These are phyloP conservation scores for Xenotilapia leptura DNA, from an alignment of 2,113 vertebrate species.

Conservation along the genomic window DNA sequence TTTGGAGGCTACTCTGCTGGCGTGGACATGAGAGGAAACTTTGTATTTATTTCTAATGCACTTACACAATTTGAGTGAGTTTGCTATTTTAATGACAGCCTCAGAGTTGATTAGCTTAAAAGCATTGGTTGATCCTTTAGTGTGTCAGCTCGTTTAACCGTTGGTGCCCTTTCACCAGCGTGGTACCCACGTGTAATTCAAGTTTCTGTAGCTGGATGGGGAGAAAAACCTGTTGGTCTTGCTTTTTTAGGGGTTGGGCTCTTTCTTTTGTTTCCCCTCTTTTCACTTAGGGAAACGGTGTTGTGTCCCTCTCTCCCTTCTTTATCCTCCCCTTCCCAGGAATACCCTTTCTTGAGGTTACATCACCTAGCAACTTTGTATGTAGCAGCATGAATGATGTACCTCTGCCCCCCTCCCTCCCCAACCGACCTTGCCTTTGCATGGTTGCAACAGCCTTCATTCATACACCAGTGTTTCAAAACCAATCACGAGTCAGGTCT, in stretches of 20 bases:
- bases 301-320: background rate
- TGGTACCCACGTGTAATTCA: slow-evolving; percentile 2
- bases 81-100: background rate
- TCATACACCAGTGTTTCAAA: slow-evolving; percentile 6
- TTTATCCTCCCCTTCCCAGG: background rate
- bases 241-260: slow-evolving; percentile 8
- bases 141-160: background rate
- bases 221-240: slow-evolving; percentile 50
- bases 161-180: background rate
- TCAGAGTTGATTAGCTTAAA: background rate
- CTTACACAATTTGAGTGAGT: no score
- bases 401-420: background rate
- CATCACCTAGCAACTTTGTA: slow-evolving; percentile 47
- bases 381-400: background rate
- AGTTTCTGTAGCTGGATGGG: background rate
- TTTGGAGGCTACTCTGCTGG: background rate
- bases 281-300: background rate
- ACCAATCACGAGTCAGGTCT: slow-evolving; percentile 4
- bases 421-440: background rate
- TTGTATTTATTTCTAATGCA: accelerated
- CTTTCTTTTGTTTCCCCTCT: slow-evolving; percentile 1
- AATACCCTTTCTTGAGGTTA: background rate
- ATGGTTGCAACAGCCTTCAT: background rate
- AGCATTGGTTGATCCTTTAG: background rate
- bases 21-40: background rate